Conservation (phyloP, 2,888 invertebrate species). For the Agrilus mali region DNA sequence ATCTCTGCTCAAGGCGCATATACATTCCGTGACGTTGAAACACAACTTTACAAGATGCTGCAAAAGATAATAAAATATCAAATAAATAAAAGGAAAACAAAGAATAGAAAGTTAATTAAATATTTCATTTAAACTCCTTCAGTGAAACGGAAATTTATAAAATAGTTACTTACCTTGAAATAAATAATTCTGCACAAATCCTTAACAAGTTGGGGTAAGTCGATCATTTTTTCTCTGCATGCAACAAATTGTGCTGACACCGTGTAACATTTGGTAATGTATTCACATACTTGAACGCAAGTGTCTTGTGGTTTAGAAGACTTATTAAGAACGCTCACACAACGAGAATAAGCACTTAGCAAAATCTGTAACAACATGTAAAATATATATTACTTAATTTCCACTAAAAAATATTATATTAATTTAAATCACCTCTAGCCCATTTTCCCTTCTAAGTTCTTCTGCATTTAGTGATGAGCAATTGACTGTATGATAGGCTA, state of each 20-base stretch:
- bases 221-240: conserved; percentile 78
- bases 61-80: conserved; percentile 10
- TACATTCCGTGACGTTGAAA: conserved; percentile 81
- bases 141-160: neutral
- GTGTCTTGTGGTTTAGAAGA: conserved; percentile 67
- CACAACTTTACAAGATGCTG: conserved; percentile 74
- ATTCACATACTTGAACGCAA: conserved; percentile 81
- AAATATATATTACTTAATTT: neutral
- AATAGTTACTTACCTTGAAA: conserved; percentile 51
- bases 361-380: conserved; percentile 42
- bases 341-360: conserved; percentile 84
- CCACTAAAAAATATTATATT: neutral
- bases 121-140: neutral
- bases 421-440: conserved; percentile 55
- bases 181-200: conserved; percentile 79
- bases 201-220: conserved; percentile 73
- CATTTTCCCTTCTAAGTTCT: conserved; percentile 87
- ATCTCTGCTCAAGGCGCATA: conserved; percentile 77
- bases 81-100: conserved; percentile 2
- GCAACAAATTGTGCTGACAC: conserved; percentile 89
- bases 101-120: conserved; percentile 1
- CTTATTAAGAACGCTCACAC: conserved; percentile 78
- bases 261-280: conserved; percentile 86
- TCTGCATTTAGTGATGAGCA: conserved; percentile 97
- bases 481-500: conserved; percentile 91